Percentiles rank a stretch among this genome's conserved stretches.
These are phyloP conservation scores for Babyrousa celebensis DNA, from an alignment of 2,797 vertebrate species.

Conservation along the genomic window DNA sequence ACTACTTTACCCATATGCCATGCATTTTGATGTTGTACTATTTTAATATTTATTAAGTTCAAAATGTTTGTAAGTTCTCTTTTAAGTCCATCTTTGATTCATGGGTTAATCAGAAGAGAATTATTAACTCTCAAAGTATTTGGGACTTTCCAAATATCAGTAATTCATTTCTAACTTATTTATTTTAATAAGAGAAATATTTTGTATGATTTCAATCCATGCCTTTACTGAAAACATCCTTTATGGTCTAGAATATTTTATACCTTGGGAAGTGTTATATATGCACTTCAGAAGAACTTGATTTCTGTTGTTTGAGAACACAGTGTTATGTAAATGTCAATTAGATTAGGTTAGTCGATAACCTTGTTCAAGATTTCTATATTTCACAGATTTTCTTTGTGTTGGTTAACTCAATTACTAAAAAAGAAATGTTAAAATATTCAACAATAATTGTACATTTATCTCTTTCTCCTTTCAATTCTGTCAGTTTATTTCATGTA, in stretches of 20 bases:
- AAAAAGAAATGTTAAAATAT: neutral
- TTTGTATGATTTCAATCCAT: neutral
- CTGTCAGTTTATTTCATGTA: neutral
- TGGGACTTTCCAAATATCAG: neutral
- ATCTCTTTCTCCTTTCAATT: neutral
- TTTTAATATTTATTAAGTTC: neutral
- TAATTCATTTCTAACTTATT: neutral
- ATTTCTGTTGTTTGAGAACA: neutral
- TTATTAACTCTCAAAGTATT: neutral
- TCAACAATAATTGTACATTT: neutral
- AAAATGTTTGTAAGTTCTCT: neutral
- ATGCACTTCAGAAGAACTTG: neutral
- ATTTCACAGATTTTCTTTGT: neutral
- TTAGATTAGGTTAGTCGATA: neutral
- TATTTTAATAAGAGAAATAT: neutral
- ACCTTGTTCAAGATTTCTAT: neutral
- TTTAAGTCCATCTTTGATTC: neutral
- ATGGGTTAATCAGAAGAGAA: neutral
- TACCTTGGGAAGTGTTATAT: neutral
- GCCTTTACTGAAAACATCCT: neutral
- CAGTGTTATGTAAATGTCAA: neutral
- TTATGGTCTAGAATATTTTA: neutral
- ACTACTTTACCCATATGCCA: neutral
- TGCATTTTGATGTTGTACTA: neutral
- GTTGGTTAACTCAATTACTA: neutral